Evolutionary conservation across 2,888 invertebrate genomes (phyloP), one percentile per base, ranked within the genome.

Genomic region (Trichacis sp.): DNA sequence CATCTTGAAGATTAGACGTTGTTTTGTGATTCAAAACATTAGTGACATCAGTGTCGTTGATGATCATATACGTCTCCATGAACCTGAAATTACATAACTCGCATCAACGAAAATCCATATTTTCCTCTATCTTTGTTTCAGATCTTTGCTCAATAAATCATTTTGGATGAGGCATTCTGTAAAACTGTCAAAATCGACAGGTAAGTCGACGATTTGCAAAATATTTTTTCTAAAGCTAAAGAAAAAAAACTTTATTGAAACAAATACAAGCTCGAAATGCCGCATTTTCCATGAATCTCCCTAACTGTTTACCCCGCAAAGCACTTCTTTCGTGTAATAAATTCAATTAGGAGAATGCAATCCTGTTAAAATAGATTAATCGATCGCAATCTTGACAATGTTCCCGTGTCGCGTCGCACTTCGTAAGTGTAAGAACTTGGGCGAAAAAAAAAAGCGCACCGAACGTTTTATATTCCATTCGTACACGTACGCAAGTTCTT

Each of bases 121-220:
- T n/a, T n/a, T n/a, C n/a, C n/a, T n/a, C n/a, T n/a, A n/a, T 58
- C 15, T 24, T 5, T 71, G 67, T 76, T 74, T 17, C 75, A 77
- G 77, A 68, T 74, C 60, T 57, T 54, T 51, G 61, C 63, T 55
- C 59, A 60, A 70, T 61, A 72, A 70, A 73, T 65, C 70, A 76
- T 74, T 73, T 75, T 78, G 76, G 72, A 77, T 77, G 77, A 74
- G 70, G 75, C 71, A 70, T 68, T 68, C 68, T 56, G 65, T 54
- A 72, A 66, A 64, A 64, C 59, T 64, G 68, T 53, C 73, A 71
- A 66, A 54, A 74, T 75, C 73, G 71, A 72, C 68, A 71, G 71
- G 75, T 75, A 47, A 70, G 70, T 68, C 14, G 6, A 8, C n/a
- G 12, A 14, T 40, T 40, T 40, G n/a, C n/a, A n/a, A n/a, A n/a